These are phyloP conservation scores for Poeciliopsis gracilis DNA, from an alignment of 2,797 vertebrate genomes.

Conservation along the genomic window DNA sequence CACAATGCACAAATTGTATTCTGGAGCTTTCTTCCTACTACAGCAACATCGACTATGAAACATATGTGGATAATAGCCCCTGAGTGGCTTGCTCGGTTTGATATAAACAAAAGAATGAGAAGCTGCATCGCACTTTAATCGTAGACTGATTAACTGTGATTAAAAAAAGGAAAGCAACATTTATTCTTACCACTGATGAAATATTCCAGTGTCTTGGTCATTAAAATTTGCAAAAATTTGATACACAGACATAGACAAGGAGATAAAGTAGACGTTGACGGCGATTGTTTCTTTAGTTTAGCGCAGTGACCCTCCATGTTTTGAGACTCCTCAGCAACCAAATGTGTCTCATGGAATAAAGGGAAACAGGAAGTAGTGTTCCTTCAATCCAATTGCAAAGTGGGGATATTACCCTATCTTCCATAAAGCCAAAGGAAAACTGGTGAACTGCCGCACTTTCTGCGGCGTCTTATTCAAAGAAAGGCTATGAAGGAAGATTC, in stretches of 20 bases:
- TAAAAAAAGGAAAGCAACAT: neutral
- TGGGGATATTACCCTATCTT: neutral
- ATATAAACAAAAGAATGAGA: neutral
- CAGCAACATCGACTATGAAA: neutral
- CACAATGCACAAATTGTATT: constrained; percentile 5
- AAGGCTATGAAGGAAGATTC: neutral
- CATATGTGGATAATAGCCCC: constrained; percentile 1
- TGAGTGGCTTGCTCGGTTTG: neutral
- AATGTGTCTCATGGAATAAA: neutral
- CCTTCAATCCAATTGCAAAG: neutral
- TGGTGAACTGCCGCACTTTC: neutral
- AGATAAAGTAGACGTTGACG: neutral
- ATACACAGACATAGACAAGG: neutral
- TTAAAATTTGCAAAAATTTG: neutral
- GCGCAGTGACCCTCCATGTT: neutral
- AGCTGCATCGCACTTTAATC: neutral
- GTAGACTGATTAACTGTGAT: neutral
- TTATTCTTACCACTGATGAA: neutral
- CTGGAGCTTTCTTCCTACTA: neutral
- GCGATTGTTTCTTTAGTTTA: neutral
- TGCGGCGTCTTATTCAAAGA: neutral
- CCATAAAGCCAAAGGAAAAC: neutral
- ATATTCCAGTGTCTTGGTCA: neutral
- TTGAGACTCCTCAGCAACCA: neutral
- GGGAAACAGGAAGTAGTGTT: neutral